Percentiles rank a stretch among this genome's conserved stretches.
Conservation (phyloP, 2,888 invertebrate genomes). For the Minunthozetes semirufus region DNA sequence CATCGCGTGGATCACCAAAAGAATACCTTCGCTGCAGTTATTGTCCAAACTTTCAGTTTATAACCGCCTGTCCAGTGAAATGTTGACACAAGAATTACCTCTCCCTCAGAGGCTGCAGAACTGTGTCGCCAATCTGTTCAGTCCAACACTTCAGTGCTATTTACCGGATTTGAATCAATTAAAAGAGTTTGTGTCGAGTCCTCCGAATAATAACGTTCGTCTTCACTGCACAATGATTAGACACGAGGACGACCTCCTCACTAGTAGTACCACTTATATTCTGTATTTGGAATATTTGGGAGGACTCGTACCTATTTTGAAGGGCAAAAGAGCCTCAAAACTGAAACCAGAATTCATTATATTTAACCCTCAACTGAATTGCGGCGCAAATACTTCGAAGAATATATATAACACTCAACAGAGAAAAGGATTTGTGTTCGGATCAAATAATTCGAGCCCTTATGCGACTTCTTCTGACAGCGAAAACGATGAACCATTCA, state of each 20-base stretch:
- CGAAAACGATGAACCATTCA: constrained; percentile 25
- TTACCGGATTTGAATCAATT: constrained; percentile 81
- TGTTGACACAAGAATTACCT: constrained; percentile 68
- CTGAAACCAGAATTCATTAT: constrained; percentile 97
- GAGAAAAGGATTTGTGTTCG: neutral
- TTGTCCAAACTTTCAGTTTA: constrained; percentile 65
- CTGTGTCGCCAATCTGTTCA: constrained; percentile 75
- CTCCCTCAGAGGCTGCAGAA: constrained; percentile 79
- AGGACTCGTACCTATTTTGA: constrained; percentile 87
- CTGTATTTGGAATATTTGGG: constrained; percentile 88
- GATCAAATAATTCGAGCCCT: neutral
- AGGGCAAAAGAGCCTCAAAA: constrained; percentile 91
- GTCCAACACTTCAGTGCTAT: constrained; percentile 92
- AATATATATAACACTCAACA: neutral
- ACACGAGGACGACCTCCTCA: constrained; percentile 62
- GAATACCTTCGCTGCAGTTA: constrained; percentile 82
- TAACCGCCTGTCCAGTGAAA: constrained; percentile 55
- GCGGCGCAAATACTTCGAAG: neutral
- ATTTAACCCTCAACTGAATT: constrained; percentile 68
- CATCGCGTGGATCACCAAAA: constrained; percentile 81
- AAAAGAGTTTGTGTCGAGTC: constrained; percentile 85
- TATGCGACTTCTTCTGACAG: constrained; percentile 29
- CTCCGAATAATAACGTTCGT: constrained; percentile 73
- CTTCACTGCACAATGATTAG: constrained; percentile 96
- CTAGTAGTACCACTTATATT: constrained; percentile 49